Conservation (phyloP, 2,888 invertebrate genomes). For the Harmothoe impar region DNA sequence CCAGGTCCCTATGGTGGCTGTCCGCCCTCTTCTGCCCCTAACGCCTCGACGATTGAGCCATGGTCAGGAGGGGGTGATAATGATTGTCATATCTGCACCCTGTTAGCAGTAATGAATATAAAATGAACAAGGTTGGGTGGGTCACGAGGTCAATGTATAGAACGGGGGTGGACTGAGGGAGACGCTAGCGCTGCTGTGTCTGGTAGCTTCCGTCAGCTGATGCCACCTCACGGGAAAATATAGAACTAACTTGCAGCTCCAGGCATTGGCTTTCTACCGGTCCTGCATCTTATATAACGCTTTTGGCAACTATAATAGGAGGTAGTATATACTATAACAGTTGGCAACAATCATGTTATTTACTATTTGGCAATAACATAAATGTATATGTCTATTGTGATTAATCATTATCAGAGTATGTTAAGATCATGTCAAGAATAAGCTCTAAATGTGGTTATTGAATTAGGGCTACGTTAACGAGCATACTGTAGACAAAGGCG, state of each 20-base stretch:
- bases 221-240: not conserved
- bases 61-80: not conserved
- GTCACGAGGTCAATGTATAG: slow-evolving; percentile 3
- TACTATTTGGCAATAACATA: too few species aligned
- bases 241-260: slow-evolving; percentile 21
- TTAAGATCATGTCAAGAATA: too few species aligned
- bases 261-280: too few species aligned
- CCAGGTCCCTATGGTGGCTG: not conserved
- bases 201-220: slow-evolving; percentile 15
- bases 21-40: not conserved
- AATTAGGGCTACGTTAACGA: too few species aligned
- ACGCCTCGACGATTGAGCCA: not conserved
- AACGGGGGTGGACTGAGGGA: not conserved
- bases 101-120: not conserved
- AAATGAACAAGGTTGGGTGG: not conserved
- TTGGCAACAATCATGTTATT: too few species aligned
- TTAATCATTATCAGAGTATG: too few species aligned
- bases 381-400: too few species aligned
- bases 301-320: too few species aligned
- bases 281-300: too few species aligned
- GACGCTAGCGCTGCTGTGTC: not conserved
- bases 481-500: too few species aligned
- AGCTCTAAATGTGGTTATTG: too few species aligned
- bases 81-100: slow-evolving; percentile 27
- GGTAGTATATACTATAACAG: too few species aligned